Percentiles rank a stretch among this genome's conserved stretches.
These are phyloP conservation scores for Anoplius nigerrimus DNA, from an alignment of 2,888 invertebrate genomes.

Conservation along the genomic window DNA sequence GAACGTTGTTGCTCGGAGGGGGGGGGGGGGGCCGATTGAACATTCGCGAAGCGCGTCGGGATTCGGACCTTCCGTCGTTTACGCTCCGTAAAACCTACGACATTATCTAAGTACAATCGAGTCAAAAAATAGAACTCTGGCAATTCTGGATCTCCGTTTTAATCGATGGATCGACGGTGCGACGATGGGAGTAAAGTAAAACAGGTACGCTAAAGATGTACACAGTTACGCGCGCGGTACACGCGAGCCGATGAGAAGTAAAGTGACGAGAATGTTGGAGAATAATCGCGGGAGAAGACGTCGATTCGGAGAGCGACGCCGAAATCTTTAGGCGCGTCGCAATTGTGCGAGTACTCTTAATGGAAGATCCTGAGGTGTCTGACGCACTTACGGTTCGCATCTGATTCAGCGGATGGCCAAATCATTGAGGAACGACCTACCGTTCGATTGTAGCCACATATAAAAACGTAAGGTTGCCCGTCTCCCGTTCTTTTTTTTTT, in stretches of 20 bases:
- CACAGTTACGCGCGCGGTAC: constrained; percentile 14
- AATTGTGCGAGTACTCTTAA: no score
- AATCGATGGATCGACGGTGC: constrained; percentile 28
- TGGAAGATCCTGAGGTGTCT: no score
- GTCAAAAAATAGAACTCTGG: constrained; percentile 61
- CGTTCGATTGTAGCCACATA: not conserved
- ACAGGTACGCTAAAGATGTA: constrained; percentile 41
- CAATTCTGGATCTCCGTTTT: constrained; percentile 23
- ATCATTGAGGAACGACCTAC: no score
- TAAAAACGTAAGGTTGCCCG: not conserved
- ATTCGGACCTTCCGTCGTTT: not conserved
- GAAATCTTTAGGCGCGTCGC: no score
- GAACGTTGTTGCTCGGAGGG: no score
- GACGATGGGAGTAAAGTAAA: constrained; percentile 34
- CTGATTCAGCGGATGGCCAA: no score
- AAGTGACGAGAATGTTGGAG: constrained; percentile 2
- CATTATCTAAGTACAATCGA: constrained; percentile 53
- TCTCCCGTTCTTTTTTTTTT: not conserved
- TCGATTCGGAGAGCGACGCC: no score
- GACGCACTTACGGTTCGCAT: no score
- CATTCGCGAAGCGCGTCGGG: not conserved
- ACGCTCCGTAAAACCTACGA: constrained; percentile 38
- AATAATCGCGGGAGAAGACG: not conserved
- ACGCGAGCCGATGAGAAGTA: constrained; percentile 44
- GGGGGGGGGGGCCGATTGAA: not conserved